Evolutionary conservation across 2,888 invertebrate genomes (phyloP).

Genomic region (Metellina segmentata): DNA sequence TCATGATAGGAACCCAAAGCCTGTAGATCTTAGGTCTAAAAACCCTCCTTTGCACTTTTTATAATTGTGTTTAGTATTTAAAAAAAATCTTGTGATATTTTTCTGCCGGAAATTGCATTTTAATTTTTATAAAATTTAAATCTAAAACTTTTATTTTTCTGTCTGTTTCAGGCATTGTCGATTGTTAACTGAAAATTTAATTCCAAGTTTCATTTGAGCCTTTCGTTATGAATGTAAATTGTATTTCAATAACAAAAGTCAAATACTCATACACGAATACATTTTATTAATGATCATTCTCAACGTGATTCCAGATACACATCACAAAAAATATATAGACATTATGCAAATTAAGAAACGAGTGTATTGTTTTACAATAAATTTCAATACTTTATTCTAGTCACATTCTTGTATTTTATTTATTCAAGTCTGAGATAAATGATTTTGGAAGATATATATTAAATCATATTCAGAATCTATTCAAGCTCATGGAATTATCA

Average conservation of each 20-base stretch:
- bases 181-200: no score
- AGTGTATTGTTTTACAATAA: neutral
- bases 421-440: neutral
- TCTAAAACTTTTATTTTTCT: no score
- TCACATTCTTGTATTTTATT: neutral
- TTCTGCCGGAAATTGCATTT: no score
- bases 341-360: slow-evolving; percentile 20
- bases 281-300: slow-evolving; percentile 26
- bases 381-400: neutral
- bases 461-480: slow-evolving; percentile 1
- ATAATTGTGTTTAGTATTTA: no score
- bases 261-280: slow-evolving; percentile 32
- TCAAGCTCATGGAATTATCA: slow-evolving; percentile 40
- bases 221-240: no score
- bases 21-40: no score
- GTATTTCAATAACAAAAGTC: neutral
- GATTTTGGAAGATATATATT: slow-evolving; percentile 19
- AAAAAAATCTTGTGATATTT: no score
- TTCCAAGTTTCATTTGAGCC: no score
- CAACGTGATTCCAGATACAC: slow-evolving; percentile 7
- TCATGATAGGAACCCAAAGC: no score
- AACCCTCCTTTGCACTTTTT: no score
- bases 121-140: no score
- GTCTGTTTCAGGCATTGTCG: no score
- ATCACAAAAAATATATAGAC: slow-evolving; percentile 34